A percentile compares a stretch with the other conserved stretches of the same genome.
These are phyloP conservation scores for Drosophila bocqueti DNA, from an alignment of 1,140 invertebrate species.

Conservation along the genomic window DNA sequence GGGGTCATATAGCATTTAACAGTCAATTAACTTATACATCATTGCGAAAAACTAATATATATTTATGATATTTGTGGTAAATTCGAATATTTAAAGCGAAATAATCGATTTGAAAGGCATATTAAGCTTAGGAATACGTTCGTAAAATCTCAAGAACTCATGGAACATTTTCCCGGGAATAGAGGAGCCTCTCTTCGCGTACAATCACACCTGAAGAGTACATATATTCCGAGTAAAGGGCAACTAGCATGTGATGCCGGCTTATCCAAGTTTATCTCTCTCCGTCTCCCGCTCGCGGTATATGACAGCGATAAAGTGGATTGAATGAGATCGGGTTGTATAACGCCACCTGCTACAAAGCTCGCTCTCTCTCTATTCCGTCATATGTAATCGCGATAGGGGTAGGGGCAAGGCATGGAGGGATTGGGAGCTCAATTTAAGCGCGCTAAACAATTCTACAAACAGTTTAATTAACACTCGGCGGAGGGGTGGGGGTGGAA, in stretches of 20 bases:
- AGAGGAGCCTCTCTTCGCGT: background rate
- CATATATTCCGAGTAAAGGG: background rate
- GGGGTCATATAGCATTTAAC: background rate
- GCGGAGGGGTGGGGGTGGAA: background rate
- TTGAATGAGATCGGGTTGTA: slow-evolving; percentile 46
- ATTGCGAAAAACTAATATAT: background rate
- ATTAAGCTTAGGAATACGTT: background rate
- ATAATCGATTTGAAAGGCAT: background rate
- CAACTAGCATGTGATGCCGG: slow-evolving; percentile 25
- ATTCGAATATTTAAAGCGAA: background rate
- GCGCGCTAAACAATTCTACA: slow-evolving; percentile 63
- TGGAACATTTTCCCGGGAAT: background rate
- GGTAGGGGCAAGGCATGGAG: background rate
- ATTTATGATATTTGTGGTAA: background rate
- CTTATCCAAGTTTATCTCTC: slow-evolving; percentile 30
- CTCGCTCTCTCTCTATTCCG: background rate
- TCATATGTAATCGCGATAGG: slow-evolving; percentile 6
- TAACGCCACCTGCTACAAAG: slow-evolving; percentile 18
- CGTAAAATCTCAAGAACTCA: background rate
- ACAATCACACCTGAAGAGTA: background rate
- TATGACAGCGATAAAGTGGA: slow-evolving; percentile 18
- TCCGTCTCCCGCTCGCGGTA: background rate
- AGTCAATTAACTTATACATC: background rate
- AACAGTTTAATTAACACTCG: slow-evolving; percentile 70
- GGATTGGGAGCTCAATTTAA: slow-evolving; percentile 18